Evolutionary conservation across 2,888 invertebrate species (phyloP).

Genomic region (Drosophila falleni): DNA sequence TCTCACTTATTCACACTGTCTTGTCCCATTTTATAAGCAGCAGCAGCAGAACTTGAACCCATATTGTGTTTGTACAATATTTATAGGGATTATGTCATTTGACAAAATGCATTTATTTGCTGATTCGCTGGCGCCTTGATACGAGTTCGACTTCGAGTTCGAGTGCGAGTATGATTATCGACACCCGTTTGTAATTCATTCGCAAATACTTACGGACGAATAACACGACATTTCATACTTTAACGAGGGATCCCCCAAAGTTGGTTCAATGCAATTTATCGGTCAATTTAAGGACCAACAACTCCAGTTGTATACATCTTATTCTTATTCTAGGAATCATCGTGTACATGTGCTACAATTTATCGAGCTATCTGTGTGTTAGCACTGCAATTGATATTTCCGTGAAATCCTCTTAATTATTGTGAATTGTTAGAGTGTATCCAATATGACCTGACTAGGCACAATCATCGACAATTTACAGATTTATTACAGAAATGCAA

Average conservation of each 20-base stretch:
- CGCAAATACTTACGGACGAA: slow-evolving; percentile 10
- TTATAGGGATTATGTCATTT: slow-evolving; percentile 72
- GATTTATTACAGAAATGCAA: too few species aligned
- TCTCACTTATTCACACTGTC: neutral
- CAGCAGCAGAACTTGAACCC: slow-evolving; percentile 44
- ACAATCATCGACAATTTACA: too few species aligned
- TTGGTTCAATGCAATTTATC: neutral
- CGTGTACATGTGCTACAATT: neutral
- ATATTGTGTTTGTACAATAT: slow-evolving; percentile 59
- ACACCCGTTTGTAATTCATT: slow-evolving; percentile 6
- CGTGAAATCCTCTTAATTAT: too few species aligned
- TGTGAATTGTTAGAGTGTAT: too few species aligned
- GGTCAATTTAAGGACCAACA: neutral
- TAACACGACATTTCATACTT: neutral
- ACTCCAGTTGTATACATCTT: neutral
- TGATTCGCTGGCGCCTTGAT: slow-evolving; percentile 40
- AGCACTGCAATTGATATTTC: too few species aligned
- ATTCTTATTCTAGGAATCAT: neutral
- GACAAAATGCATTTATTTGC: slow-evolving; percentile 63
- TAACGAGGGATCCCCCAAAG: slow-evolving; percentile 1
- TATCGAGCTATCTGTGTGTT: neutral
- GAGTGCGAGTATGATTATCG: slow-evolving; percentile 5
- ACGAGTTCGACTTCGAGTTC: slow-evolving; percentile 1
- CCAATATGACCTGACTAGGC: too few species aligned
- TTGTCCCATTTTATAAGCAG: slow-evolving; percentile 27